phyloP scores from a whole-genome alignment of 2,888 invertebrate species.

The Pristionchus mayeri region DNA sequence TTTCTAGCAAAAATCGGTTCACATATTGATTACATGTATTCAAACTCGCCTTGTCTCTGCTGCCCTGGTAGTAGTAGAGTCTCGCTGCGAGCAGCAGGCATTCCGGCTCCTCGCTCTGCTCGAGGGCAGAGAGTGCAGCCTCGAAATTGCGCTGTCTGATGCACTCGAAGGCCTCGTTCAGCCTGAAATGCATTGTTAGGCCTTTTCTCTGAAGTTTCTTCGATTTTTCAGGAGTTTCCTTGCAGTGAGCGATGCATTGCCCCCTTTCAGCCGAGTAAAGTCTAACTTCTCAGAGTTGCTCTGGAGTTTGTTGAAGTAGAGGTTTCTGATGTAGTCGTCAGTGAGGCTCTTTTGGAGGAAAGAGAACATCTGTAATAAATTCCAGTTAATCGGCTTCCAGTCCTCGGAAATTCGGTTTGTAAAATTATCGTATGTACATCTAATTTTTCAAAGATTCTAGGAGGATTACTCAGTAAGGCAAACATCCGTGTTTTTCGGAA shows the following conservation, averaged over 20 bases:
- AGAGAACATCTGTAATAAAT: conserved; percentile 12
- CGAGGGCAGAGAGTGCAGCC: neutral
- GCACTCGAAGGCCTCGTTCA: conserved; percentile 15
- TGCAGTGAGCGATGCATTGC: too few species aligned
- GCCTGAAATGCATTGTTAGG: too few species aligned
- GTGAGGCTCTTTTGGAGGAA: neutral
- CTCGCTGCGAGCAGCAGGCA: conserved; percentile 1
- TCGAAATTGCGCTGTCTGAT: conserved; percentile 32
- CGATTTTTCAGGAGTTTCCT: too few species aligned
- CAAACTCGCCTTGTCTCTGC: neutral
- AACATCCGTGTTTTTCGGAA: too few species aligned
- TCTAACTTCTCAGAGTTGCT: conserved; percentile 1
- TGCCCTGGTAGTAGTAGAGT: conserved; percentile 22
- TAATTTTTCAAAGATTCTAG: too few species aligned
- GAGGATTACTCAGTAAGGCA: too few species aligned
- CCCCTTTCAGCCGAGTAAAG: neutral
- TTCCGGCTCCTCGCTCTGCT: neutral
- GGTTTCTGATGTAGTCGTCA: conserved; percentile 24
- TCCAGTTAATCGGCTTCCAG: too few species aligned
- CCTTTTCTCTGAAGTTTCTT: too few species aligned
- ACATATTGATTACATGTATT: too few species aligned
- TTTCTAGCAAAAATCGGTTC: too few species aligned
- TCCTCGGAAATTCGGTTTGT: too few species aligned
- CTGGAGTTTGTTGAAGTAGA: neutral
- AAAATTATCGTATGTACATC: too few species aligned